Conservation (phyloP, 1,140 invertebrate genomes). For the Neuroterus valhalla region DNA sequence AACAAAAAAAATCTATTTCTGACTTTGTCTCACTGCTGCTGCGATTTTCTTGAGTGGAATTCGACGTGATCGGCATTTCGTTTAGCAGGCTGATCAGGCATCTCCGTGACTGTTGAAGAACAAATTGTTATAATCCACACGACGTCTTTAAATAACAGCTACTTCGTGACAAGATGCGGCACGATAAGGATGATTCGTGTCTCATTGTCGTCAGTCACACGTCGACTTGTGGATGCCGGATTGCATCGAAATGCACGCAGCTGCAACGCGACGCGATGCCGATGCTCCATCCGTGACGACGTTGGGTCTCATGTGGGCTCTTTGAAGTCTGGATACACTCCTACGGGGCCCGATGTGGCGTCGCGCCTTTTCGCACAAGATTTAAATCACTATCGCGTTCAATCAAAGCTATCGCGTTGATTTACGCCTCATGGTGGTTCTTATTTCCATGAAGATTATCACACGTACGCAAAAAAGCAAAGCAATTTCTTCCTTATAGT, state of each 20-base stretch:
- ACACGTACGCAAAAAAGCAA: background rate
- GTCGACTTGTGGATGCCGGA: slow-evolving; percentile 44
- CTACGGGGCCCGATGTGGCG: slow-evolving; percentile 5
- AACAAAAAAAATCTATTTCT: background rate
- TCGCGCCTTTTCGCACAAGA: slow-evolving; percentile 31
- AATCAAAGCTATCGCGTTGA: background rate
- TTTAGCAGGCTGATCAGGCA: background rate
- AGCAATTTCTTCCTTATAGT: too few relatives aligned
- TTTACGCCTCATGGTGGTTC: slow-evolving; percentile 40
- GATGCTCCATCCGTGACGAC: background rate
- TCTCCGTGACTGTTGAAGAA: background rate
- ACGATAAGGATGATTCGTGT: slow-evolving; percentile 65
- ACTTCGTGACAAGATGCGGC: slow-evolving; percentile 59
- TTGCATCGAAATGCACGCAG: slow-evolving; percentile 60
- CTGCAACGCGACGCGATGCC: slow-evolving; percentile 37
- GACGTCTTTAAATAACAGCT: slow-evolving; percentile 49
- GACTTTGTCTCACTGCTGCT: background rate
- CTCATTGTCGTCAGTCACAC: slow-evolving; percentile 61
- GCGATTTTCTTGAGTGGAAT: slow-evolving; percentile 1
- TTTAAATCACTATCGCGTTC: background rate
- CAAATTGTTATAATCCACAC: slow-evolving; percentile 48
- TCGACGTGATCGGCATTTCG: slow-evolving; percentile 7
- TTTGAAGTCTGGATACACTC: slow-evolving; percentile 44
- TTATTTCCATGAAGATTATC: background rate
- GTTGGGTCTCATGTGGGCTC: slow-evolving; percentile 36